A percentile compares a stretch with the other conserved stretches of the same genome.
These are phyloP conservation scores for Euproctis similis DNA, from an alignment of 2,888 invertebrate species.

Conservation along the genomic window DNA sequence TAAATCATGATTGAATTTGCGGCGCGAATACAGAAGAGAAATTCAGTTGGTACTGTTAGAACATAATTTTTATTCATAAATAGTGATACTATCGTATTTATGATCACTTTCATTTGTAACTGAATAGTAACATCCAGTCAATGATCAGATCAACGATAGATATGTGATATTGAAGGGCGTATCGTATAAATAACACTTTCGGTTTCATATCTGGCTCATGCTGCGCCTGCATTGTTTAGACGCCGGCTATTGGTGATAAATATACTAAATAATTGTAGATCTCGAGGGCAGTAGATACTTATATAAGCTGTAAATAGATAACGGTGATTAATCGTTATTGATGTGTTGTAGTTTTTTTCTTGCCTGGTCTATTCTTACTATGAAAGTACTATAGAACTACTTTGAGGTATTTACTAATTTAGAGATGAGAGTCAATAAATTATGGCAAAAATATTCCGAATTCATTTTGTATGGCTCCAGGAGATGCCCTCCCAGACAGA, in stretches of 20 bases:
- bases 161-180: constrained; percentile 16
- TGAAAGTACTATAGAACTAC: too few relatives aligned
- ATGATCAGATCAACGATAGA: not conserved
- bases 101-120: not conserved
- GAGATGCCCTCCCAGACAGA: too few relatives aligned
- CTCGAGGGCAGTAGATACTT: not conserved
- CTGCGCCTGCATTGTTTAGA: constrained; percentile 15
- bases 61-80: not conserved
- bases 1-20: too few relatives aligned
- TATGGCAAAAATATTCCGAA: too few relatives aligned
- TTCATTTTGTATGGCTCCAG: too few relatives aligned
- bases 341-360: too few relatives aligned
- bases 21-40: too few relatives aligned
- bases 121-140: not conserved
- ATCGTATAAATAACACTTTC: constrained; percentile 28
- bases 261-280: constrained; percentile 4
- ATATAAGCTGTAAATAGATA: not conserved
- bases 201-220: constrained; percentile 20
- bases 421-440: too few relatives aligned
- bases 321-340: too few relatives aligned
- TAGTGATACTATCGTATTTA: not conserved
- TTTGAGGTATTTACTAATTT: too few relatives aligned
- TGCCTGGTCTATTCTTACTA: too few relatives aligned
- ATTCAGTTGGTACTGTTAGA: too few relatives aligned
- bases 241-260: constrained; percentile 19